A percentile compares a stretch with the other conserved stretches of the same genome.
Evolutionary conservation across 2,113 vertebrate genomes (phyloP).

Genomic region (Alligator sinensis): DNA sequence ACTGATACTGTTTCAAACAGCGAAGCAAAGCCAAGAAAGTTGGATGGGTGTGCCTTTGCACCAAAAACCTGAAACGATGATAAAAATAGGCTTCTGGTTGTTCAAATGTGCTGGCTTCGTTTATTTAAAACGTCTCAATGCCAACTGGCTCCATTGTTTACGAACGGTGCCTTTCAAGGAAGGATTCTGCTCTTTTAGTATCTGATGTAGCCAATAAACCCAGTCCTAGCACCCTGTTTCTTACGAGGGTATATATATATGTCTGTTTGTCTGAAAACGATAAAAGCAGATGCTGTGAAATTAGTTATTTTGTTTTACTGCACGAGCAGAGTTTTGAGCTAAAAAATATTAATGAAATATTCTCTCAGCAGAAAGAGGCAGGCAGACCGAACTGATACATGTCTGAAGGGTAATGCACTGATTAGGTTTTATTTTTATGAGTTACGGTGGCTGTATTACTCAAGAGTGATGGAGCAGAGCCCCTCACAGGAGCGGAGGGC

Average conservation of each 20-base stretch:
- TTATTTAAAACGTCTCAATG: neutral
- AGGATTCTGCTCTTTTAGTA: conserved; percentile 7
- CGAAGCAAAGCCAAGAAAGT: conserved; percentile 40
- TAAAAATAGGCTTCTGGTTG: neutral
- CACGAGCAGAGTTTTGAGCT: conserved; percentile 40
- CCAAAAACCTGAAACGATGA: neutral
- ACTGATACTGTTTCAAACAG: conserved; percentile 41
- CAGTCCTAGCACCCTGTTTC: conserved; percentile 19
- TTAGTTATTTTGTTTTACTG: conserved; percentile 46
- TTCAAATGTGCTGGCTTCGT: neutral
- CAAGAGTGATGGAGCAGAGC: neutral
- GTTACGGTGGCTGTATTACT: neutral
- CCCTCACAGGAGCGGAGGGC: neutral
- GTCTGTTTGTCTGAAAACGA: conserved; percentile 9
- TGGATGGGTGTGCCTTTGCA: conserved; percentile 14
- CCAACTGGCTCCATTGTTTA: neutral
- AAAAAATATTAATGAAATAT: neutral
- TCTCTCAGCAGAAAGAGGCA: neutral
- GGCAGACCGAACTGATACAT: neutral
- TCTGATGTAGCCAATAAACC: neutral
- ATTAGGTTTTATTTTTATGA: neutral
- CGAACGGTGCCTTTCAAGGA: neutral
- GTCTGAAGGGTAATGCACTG: neutral
- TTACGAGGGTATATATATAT: conserved; percentile 23
- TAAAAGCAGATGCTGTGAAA: conserved; percentile 4